Evolutionary conservation across 2,888 invertebrate genomes (phyloP).

Genomic region (Notodromas monacha): DNA sequence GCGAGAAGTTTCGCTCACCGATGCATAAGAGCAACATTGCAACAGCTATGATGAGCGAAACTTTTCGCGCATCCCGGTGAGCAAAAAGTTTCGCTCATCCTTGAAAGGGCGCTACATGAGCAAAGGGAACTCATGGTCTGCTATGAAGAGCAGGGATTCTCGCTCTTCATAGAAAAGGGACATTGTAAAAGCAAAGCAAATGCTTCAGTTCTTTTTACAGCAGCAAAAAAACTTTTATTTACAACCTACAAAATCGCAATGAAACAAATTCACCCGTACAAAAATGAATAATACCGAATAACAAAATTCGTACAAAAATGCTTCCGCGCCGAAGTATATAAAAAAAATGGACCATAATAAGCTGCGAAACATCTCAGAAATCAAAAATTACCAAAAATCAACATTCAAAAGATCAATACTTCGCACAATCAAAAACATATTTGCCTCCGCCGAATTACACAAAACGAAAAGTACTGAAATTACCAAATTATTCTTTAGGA

Average conservation of each 20-base stretch:
- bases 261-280: background rate
- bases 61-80: constrained; percentile 1
- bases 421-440: constrained; percentile 4
- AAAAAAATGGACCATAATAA: constrained; percentile 2
- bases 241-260: background rate
- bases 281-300: constrained; percentile 4
- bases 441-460: constrained; percentile 4
- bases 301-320: constrained; percentile 4
- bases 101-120: background rate
- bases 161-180: constrained; percentile 4
- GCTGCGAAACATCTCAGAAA: constrained; percentile 4
- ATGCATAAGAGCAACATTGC: background rate
- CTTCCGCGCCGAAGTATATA: constrained; percentile 4
- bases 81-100: background rate
- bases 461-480: constrained; percentile 4
- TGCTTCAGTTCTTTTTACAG: background rate
- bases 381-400: constrained; percentile 2
- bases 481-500: constrained; percentile 4
- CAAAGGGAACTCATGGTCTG: constrained; percentile 4
- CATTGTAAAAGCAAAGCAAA: background rate
- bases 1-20: background rate
- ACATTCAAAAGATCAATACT: constrained; percentile 4
- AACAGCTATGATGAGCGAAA: background rate
- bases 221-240: background rate
- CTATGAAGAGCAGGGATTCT: constrained; percentile 4